A percentile compares a stretch with the other conserved stretches of the same genome.
phyloP scores from a whole-genome alignment of 1,140 invertebrate genomes.

The Homalodisca vitripennis region DNA sequence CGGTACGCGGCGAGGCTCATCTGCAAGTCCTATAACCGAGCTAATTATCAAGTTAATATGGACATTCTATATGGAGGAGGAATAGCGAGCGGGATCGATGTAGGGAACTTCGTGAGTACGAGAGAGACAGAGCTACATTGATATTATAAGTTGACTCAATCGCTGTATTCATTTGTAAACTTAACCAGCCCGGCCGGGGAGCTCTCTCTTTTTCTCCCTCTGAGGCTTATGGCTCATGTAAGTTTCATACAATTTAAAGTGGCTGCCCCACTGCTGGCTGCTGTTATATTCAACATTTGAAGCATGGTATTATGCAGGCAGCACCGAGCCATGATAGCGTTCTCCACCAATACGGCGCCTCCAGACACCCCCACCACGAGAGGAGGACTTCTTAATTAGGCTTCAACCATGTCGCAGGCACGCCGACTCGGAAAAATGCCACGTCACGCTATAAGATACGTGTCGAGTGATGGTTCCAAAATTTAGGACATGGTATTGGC shows the following conservation, averaged over 20 bases:
- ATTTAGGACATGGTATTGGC: too few species aligned
- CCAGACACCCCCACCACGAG: not conserved
- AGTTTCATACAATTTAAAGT: constrained; percentile 49
- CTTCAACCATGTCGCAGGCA: not conserved
- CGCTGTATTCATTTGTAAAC: constrained; percentile 73
- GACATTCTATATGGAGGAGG: constrained; percentile 65
- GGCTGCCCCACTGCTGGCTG: constrained; percentile 37
- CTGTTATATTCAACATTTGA: constrained; percentile 42
- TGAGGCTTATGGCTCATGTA: constrained; percentile 46
- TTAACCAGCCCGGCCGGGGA: constrained; percentile 53
- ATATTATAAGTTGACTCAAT: constrained; percentile 74
- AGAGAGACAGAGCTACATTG: constrained; percentile 59
- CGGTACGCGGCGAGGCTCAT: constrained; percentile 56
- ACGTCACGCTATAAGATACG: too few species aligned
- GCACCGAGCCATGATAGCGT: constrained; percentile 21
- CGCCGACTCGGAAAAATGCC: not conserved
- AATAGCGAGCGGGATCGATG: constrained; percentile 42
- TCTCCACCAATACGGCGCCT: not conserved
- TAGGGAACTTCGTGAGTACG: constrained; percentile 43
- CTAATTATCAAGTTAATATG: constrained; percentile 90
- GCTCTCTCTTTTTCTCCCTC: constrained; percentile 34
- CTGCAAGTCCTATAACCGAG: constrained; percentile 86
- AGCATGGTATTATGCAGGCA: constrained; percentile 40
- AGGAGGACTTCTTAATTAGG: constrained; percentile 25
- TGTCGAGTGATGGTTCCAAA: too few species aligned